A percentile compares a stretch with the other conserved stretches of the same genome.
Evolutionary conservation across 2,113 vertebrate genomes (phyloP).

Genomic region (Bucco capensis): DNA sequence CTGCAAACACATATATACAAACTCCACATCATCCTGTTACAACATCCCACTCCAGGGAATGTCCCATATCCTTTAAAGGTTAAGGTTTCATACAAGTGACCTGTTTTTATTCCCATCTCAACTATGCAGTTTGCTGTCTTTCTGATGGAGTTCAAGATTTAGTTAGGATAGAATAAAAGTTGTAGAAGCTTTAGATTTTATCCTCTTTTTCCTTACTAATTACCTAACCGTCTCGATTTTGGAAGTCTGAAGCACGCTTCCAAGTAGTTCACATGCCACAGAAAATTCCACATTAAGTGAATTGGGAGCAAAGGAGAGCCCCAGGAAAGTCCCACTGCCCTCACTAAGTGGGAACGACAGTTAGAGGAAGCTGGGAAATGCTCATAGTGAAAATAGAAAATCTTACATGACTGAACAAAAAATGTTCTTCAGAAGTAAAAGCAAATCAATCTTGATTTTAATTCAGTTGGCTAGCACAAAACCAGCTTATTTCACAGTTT

Average conservation of each 20-base stretch:
- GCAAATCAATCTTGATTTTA: not conserved
- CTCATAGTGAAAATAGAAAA: not conserved
- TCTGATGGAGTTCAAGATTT: not conserved
- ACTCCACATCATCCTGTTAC: not conserved
- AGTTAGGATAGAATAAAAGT: not conserved
- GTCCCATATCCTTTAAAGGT: not conserved
- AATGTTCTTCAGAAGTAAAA: not conserved
- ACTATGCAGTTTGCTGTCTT: not conserved
- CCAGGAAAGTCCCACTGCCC: not conserved
- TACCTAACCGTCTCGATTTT: not conserved
- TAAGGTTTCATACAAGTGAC: not conserved
- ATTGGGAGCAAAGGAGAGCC: not conserved
- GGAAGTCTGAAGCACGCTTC: not conserved
- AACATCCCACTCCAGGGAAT: not conserved
- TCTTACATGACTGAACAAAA: not conserved
- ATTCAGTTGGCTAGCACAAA: not conserved
- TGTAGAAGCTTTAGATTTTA: not conserved
- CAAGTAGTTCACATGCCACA: not conserved
- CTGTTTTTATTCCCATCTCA: not conserved
- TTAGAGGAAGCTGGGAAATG: not conserved
- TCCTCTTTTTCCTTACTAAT: not conserved
- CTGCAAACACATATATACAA: not conserved
- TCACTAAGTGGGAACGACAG: not conserved
- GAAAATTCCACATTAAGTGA: not conserved
- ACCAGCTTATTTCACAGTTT: not conserved